Base-by-base conservation (phyloP, 2,888 invertebrate genomes). In the Stenurella melanura region DNA sequence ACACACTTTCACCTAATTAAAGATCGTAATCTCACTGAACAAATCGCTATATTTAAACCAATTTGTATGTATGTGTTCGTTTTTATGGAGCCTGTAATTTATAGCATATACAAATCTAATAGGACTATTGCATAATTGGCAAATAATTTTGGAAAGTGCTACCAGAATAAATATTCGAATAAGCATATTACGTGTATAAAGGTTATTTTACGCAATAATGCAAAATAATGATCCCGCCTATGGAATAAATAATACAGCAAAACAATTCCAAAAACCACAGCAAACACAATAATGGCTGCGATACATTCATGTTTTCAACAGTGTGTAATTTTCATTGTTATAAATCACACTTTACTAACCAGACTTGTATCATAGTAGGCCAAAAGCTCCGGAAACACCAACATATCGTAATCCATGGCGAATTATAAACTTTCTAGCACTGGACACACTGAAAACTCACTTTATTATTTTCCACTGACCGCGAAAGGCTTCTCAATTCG, bases 371-470 rank as follows among this genome's bases (percentile, higher is more conserved):
- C 93, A 86, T 93, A 93, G 89, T 93, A 93, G 84, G 92, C 92
- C 83, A 92, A 90, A 76, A 93, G 91, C 77, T 93, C 93, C 83
- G 93, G 92, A 88, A 92, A 93, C 84, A 93, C 90, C 86, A 93
- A 89, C 88, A 93, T 91, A 83, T 93, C 93, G 91, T 93, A 93
- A 92, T 93, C 93, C 93, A 93, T 93, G 67, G 73, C 54, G 19
- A 42, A 38, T 58, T 67, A 26, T 54, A 63, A 67, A 68, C 66
- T 67, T 50, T 30, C 17, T 60, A 71, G 61, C 71, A 71, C 71
- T 61, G 71, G 42, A 61, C 42, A 12, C 61, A 61, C 71, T 21
- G 61, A 70, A n/a, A 70, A 58, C 18, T 30, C 60, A 70, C 70
- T 70, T 6, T 26, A 68, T 60, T 38, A 50, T 54, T 21, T 66